Evolutionary conservation across 1,140 invertebrate species (phyloP), one percentile per base, ranked within the genome.

Genomic region (Coenobita brevimanus): DNA sequence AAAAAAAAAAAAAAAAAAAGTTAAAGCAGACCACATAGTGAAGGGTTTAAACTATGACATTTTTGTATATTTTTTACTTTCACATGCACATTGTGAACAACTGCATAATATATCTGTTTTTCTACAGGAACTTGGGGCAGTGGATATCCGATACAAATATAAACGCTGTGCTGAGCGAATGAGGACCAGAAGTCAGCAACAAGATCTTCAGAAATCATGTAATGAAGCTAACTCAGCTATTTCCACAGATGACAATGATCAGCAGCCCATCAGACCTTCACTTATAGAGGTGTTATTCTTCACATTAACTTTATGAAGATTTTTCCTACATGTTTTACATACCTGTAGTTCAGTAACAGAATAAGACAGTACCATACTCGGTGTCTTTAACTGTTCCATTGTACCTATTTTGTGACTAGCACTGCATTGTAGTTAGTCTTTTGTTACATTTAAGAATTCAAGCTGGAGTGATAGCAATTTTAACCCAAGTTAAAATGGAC

Each of bases 91-190:
- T n/a, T n/a, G n/a, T n/a, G n/a, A n/a, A n/a, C n/a, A n/a, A n/a
- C n/a, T n/a, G n/a, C n/a, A n/a, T n/a, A n/a, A n/a, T n/a, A n/a
- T n/a, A 0, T 24, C 13, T 43, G 15, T 79, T 73, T 71, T 57
- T 71, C 24, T 17, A 46, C 43, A 87, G 85, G 67, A 81, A 24
- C 10, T 87, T 15, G 85, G 85, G 21, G 85, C 85, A 27, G 17
- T 69, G 76, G 78, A 87, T 36, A 87, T 87, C 78, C 46, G 64
- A 36, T 30, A 80, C 13, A 69, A 71, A 60, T 87, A 81, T 21
- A 17, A 60, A 15, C 21, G 10, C 17, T 38, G 64, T 21, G 67
- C 15, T 69, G 76, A 80, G n/a, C 62, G n/a, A 41, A 57, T 87
- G 64, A 87, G 41, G 57, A 24, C 3, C 36, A 78, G 24, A 62